Percentiles rank a stretch among this genome's conserved stretches.
phyloP scores from a whole-genome alignment of 2,888 invertebrate genomes.

The Amphipyra tragopoginis region DNA sequence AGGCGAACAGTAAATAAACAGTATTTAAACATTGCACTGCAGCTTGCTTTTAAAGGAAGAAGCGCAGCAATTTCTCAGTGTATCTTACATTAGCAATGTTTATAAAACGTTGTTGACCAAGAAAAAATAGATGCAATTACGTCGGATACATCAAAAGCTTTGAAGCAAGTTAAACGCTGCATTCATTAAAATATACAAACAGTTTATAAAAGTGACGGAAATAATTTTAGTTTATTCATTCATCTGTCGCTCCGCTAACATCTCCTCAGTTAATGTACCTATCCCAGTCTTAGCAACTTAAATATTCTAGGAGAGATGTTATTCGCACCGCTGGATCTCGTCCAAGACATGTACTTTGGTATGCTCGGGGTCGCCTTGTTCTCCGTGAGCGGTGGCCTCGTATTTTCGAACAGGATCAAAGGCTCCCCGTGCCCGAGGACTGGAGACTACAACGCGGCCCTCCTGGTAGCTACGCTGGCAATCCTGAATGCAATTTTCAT shows the following conservation, averaged over 20 bases:
- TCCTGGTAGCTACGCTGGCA: slow-evolving; percentile 73
- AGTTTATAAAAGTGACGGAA: slow-evolving; percentile 19
- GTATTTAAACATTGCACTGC: slow-evolving; percentile 12
- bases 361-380: slow-evolving; percentile 79
- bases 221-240: slow-evolving; percentile 33
- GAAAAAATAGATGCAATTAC: slow-evolving; percentile 13
- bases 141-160: slow-evolving; percentile 37
- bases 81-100: slow-evolving; percentile 25
- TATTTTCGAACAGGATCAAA: slow-evolving; percentile 71
- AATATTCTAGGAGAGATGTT: slow-evolving; percentile 84
- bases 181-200: slow-evolving; percentile 30
- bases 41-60: slow-evolving; percentile 19
- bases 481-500: slow-evolving; percentile 76
- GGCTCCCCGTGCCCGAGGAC: slow-evolving; percentile 71
- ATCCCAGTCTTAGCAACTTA: slow-evolving; percentile 49
- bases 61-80: slow-evolving; percentile 1
- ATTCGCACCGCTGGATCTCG: slow-evolving; percentile 83
- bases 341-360: slow-evolving; percentile 86
- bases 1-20: slow-evolving; percentile 14
- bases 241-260: slow-evolving; percentile 13
- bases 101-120: slow-evolving; percentile 15
- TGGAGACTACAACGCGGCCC: slow-evolving; percentile 73
- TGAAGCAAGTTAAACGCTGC: slow-evolving; percentile 9
- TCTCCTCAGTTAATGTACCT: slow-evolving; percentile 35
- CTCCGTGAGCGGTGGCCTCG: slow-evolving; percentile 75